These are phyloP conservation scores for Dasypolia templi DNA, from an alignment of 2,888 invertebrate species.

Conservation along the genomic window DNA sequence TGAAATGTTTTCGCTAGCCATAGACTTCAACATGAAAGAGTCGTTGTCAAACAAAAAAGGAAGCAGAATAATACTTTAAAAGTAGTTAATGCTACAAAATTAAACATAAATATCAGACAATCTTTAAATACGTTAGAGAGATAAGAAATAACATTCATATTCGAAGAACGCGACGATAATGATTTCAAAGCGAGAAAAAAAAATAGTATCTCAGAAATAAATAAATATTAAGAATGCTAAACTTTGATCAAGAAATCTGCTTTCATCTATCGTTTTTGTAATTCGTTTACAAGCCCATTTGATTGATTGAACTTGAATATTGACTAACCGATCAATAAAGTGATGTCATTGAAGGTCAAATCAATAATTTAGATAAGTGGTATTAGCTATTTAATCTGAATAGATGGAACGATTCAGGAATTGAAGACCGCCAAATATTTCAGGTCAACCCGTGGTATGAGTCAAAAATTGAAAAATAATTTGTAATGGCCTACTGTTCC, in stretches of 20 bases:
- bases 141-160: background rate
- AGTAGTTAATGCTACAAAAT: background rate
- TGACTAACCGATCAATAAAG: background rate
- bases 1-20: background rate
- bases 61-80: background rate
- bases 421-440: constrained; percentile 7
- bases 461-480: background rate
- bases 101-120: background rate
- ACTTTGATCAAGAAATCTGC: constrained; percentile 28
- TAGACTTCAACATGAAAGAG: constrained; percentile 15
- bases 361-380: constrained; percentile 1
- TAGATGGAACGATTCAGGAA: constrained; percentile 1
- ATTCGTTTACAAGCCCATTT: background rate
- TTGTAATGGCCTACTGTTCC: background rate
- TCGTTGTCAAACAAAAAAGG: background rate
- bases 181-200: constrained; percentile 40
- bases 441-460: background rate
- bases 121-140: background rate
- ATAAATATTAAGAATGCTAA: constrained; percentile 65
- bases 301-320: constrained; percentile 6
- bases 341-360: constrained; percentile 20
- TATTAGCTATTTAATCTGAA: constrained; percentile 3
- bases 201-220: constrained; percentile 41
- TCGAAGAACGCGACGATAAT: constrained; percentile 14
- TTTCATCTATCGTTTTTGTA: background rate